phyloP scores from a whole-genome alignment of 2,797 vertebrate genomes.

The Molossus alvarezi region DNA sequence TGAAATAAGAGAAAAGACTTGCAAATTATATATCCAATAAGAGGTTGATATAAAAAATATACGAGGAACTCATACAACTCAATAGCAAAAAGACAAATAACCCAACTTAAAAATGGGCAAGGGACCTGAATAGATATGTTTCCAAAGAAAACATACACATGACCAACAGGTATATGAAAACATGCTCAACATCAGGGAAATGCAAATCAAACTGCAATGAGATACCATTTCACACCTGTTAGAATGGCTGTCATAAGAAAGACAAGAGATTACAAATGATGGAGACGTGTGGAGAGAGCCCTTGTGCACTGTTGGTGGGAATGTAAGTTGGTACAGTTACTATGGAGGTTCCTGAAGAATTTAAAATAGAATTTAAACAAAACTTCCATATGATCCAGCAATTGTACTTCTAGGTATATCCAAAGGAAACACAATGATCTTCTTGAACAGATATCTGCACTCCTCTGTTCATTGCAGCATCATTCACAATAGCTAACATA shows the following conservation, averaged over 20 bases:
- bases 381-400: neutral
- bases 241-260: neutral
- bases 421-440: neutral
- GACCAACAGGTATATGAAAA: too few species aligned
- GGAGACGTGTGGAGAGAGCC: neutral
- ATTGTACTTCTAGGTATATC: neutral
- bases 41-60: neutral
- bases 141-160: neutral
- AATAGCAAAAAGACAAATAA: neutral
- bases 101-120: neutral
- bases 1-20: too few species aligned
- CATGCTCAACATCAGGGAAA: neutral
- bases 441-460: neutral
- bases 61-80: neutral
- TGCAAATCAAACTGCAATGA: neutral
- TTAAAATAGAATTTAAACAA: neutral
- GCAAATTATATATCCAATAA: neutral
- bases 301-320: neutral
- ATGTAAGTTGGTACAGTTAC: neutral
- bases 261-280: neutral
- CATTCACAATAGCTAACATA: neutral
- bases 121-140: neutral
- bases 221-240: neutral
- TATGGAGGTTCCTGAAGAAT: neutral
- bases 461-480: neutral